Base-by-base conservation (phyloP, 2,888 invertebrate species). In the Spatulosminthurus flaviceps region DNA sequence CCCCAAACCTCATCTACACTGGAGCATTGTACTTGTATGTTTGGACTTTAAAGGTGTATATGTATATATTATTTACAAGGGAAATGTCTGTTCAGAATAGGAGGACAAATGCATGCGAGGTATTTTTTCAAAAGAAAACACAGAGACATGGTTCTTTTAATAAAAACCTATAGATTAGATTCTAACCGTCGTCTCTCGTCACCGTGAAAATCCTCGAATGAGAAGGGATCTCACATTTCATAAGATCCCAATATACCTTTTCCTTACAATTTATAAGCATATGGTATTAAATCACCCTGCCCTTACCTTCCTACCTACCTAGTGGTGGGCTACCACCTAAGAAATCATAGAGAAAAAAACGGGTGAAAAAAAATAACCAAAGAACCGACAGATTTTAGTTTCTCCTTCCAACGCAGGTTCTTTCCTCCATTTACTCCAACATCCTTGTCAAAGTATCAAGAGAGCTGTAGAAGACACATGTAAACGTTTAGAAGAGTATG, bases 171-270 rank as follows among this genome's bases (percentile, higher is more conserved):
- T 67, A 67, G 67, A 67, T 67, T 67, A 43, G 21, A 43, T 41
- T 70, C 70, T 70, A 70, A 70, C 71, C 71, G 42, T 42, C 51
- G 51, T 51, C 51, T n/a, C n/a, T 51, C 51, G 51, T 51, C 51
- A 70, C 29, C 69, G 34, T 42, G 42, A 72, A 72, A 72, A 72
- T 42, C 42, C 42, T 43, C 71, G 42, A 22, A 41, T 41, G 70
- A 29, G 34, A 41, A 22, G 70, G 70, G 70, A 19, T 13, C 67
- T 67, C 67, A 67, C 67, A 67, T 26, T 28, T 67, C 67, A 67
- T 67, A 51, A 51, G 19, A 51, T 51, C n/a, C 51, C 19, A 51
- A 51, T 51, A 51, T 34, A 34, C 51, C 51, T 51, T 51, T 51
- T n/a, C 9, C n/a, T 51, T 51, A 51, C 51, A 51, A 51, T 51